Base-by-base conservation (phyloP, 2,797 vertebrate species). In the Alca torda region DNA sequence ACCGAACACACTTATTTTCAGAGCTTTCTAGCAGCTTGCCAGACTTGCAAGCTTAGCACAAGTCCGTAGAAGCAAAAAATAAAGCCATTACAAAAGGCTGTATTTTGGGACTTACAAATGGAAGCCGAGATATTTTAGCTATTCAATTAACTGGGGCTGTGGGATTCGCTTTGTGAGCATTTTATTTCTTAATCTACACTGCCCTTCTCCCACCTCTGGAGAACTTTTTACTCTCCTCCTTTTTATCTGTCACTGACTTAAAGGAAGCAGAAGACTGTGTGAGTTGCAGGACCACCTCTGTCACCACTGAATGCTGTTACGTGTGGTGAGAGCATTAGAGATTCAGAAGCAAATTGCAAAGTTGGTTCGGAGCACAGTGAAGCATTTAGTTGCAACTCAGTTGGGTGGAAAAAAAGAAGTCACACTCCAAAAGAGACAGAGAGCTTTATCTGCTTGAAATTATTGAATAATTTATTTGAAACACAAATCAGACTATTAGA, bases 291-390 rank as follows among this genome's bases (percentile, higher is more conserved):
- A 89, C 92, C 89, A 94, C 93, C 92, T 87, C 92, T 84, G 88
- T 57, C 74, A 37, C 78, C 68, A 54, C 33, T 53, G 75, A 90
- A 95, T 68, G 46, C 64, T 7, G 1, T 68, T 61, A 74, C 0
- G 0, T 74, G 72, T 59, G 65, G 60, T 61, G 64, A 95, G 75
- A 93, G 84, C 64, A 92, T 95, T 90, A 95, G 75, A 95, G 88
- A 96, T 96, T 95, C 96, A 93, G 89, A 85, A 96, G 83, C 88
- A 95, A 96, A 96, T 92, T 95, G 89, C 88, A 75, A 95, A 93
- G 88, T 77, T 89, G 68, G 84, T 92, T 90, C 10, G 15, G 60
- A 93, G 90, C 82, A 96, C 90, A 96, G 75, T 57, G 92, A 96
- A 95, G 86, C 95, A 92, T 94, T 94, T 93, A 96, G 88, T 68